Evolutionary conservation across 2,797 vertebrate species (phyloP).

Genomic region (Phrynocephalus guinanensis): DNA sequence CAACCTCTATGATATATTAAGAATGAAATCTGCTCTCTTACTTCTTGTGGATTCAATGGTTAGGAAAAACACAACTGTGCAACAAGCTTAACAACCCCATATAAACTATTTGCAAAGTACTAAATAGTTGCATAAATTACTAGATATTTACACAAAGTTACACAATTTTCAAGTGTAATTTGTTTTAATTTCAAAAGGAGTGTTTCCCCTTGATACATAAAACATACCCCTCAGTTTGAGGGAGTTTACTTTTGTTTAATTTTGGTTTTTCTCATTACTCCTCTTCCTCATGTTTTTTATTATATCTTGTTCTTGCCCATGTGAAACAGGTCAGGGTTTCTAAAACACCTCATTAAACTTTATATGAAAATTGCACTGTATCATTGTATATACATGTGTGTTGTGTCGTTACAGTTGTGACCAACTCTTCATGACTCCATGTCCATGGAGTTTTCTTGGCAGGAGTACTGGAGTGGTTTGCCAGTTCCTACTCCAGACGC

Average conservation of each 20-base stretch:
- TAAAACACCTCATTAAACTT: background rate
- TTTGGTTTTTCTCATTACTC: background rate
- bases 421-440: too few relatives aligned
- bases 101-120: constrained; percentile 23
- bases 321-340: background rate
- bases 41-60: constrained; percentile 27
- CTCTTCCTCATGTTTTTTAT: background rate
- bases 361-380: background rate
- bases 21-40: constrained; percentile 8
- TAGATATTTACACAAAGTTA: constrained; percentile 23
- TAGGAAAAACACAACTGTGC: background rate
- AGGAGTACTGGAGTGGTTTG: too few relatives aligned
- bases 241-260: background rate
- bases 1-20: constrained; percentile 31
- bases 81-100: background rate
- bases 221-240: too few relatives aligned
- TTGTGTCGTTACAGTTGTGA: too few relatives aligned
- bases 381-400: background rate
- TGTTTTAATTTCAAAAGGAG: constrained; percentile 13
- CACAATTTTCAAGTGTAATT: background rate
- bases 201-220: background rate
- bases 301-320: background rate
- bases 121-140: background rate
- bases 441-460: too few relatives aligned
- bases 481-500: too few relatives aligned